Percentiles rank a stretch among this genome's conserved stretches.
Evolutionary conservation across 2,797 vertebrate species (phyloP).

Genomic region (Anabas testudineus): DNA sequence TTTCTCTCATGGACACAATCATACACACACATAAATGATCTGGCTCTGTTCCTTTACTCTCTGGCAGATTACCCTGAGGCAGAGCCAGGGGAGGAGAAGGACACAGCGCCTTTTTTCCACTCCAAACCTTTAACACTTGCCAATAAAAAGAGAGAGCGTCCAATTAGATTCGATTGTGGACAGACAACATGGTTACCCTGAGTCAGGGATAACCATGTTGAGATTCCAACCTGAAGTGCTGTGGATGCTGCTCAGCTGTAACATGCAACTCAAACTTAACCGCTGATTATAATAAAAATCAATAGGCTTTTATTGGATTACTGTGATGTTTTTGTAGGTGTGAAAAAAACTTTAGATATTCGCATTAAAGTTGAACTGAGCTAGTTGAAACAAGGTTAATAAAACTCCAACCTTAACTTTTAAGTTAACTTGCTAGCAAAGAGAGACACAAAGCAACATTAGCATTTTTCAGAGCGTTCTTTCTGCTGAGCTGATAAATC

Average conservation of each 20-base stretch:
- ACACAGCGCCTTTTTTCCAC: constrained; percentile 78
- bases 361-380: no score
- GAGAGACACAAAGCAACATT: background rate
- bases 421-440: background rate
- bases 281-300: no score
- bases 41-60: constrained; percentile 67
- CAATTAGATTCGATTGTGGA: constrained; percentile 73
- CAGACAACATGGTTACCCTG: constrained; percentile 63
- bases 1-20: constrained; percentile 54
- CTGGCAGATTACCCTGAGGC: constrained; percentile 70
- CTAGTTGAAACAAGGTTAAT: no score
- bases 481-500: no score
- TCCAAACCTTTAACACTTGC: constrained; percentile 70
- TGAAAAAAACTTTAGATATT: no score
- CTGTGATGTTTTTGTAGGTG: no score
- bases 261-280: no score
- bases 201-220: constrained; percentile 77
- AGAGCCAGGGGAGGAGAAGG: constrained; percentile 64
- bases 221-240: constrained; percentile 36
- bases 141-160: constrained; percentile 76
- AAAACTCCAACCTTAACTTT: no score
- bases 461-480: no score
- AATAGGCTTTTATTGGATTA: no score
- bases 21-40: constrained; percentile 42
- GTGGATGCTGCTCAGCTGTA: constrained; percentile 27